phyloP scores from a whole-genome alignment of 2,888 invertebrate species.

The Acanthosepion pharaonis region DNA sequence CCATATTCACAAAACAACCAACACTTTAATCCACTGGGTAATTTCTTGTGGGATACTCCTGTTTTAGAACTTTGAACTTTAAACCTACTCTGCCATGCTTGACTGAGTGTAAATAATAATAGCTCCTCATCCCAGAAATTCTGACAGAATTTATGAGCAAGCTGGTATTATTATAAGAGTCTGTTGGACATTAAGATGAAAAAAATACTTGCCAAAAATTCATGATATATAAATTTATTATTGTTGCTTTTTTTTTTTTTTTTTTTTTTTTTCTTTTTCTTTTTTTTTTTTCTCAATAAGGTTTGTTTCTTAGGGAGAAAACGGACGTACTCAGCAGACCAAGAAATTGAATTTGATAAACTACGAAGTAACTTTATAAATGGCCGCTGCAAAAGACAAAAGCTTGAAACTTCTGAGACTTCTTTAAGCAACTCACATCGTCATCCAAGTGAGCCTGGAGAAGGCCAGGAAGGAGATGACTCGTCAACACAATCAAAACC shows the following conservation, averaged over 20 bases:
- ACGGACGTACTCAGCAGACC: conserved; percentile 58
- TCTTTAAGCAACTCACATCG: background rate
- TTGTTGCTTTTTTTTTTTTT: background rate
- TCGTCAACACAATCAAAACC: background rate
- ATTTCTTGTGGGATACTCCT: no score
- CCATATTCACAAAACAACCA: no score
- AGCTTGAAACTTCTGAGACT: background rate
- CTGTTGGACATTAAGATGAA: background rate
- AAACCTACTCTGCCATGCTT: no score
- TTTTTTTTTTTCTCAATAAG: conserved; percentile 55
- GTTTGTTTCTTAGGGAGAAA: conserved; percentile 69
- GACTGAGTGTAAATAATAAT: no score
- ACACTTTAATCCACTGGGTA: no score
- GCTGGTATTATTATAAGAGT: no score
- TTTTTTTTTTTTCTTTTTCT: background rate
- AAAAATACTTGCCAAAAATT: background rate
- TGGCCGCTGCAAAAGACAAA: conserved; percentile 51
- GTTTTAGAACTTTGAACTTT: no score
- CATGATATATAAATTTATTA: no score
- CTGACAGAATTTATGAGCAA: no score
- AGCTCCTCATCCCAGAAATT: no score
- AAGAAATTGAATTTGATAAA: conserved; percentile 58
- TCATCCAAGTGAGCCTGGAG: background rate
- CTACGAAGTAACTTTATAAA: conserved; percentile 62
- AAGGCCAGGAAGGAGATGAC: background rate